Conservation (phyloP, 2,113 vertebrate genomes). For the Isurus oxyrinchus region DNA sequence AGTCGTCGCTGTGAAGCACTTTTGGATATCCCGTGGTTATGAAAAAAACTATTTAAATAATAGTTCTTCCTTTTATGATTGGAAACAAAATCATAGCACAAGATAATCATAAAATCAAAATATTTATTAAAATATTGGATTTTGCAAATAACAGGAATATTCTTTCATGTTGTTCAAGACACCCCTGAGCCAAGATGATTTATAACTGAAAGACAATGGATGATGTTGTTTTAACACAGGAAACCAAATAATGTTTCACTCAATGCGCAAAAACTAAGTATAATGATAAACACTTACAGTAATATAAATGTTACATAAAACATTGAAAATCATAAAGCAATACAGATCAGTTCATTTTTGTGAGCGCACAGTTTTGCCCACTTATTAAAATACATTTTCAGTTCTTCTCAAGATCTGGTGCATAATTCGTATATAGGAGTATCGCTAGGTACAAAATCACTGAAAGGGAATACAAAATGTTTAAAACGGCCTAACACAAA, state of each 20-base stretch:
- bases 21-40: not conserved
- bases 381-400: conserved; percentile 1
- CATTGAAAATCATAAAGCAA: conserved; percentile 9
- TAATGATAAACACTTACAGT: not conserved
- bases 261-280: conserved; percentile 3
- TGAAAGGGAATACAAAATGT: not conserved
- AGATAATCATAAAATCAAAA: not conserved
- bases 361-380: not conserved
- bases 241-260: not conserved
- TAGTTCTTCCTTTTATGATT: not conserved
- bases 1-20: not conserved
- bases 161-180: conserved; percentile 15
- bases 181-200: not conserved
- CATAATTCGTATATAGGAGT: not conserved
- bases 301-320: not conserved
- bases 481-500: not conserved
- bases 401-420: not conserved
- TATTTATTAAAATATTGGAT: conserved; percentile 29
- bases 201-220: conserved; percentile 5
- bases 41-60: not conserved
- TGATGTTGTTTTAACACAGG: not conserved
- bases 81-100: not conserved
- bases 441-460: not conserved
- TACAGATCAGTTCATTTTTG: not conserved
- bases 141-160: conserved; percentile 22